Base-by-base conservation (phyloP, 2,888 invertebrate species). In the Caenorhabditis sinica region DNA sequence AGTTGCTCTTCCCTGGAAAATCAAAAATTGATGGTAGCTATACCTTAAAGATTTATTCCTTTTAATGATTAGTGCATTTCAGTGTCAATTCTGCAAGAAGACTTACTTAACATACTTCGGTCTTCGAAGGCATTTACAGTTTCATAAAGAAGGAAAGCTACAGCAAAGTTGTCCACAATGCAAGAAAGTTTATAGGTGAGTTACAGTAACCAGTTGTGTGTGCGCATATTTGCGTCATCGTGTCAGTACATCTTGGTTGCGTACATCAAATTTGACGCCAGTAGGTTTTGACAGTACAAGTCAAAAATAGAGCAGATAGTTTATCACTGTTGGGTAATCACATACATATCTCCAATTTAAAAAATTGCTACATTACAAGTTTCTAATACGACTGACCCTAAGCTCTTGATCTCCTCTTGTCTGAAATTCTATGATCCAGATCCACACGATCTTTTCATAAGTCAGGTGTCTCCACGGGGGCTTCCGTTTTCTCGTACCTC, bases 101-200 rank as follows among this genome's bases (percentile, higher is more conserved):
- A 65, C 77, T 0, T 88, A 87, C 61, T 45, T 87, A 28, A 87
- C 88, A 0, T 87, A 79, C 23, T 86, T 87, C 53, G 88, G 88
- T 15, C 74, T 88, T 6, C 69, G 87, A 28, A 60, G 87, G 40
- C 88, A 88, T 75, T 28, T 87, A 13, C 86, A 87, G 40, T 85
- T 83, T 51, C 88, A 88, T 65, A 73, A 83, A 17, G 88, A 88
- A 20, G 88, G 88, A 4, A 84, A 86, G 20, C 66, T 88, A 1
- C 85, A 87, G 58, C 88, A 88, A 61, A 79, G 33, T 23, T 88
- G 88, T 82, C 87, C 87, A 1, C 85, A 87, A 6, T 88, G 88
- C 65, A 74, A 77, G 1, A 88, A 88, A 56, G 72, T 81, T 5
- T 88, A 88, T 73, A 86, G 82, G 88, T 88, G 45, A 73, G 88